Percentiles rank a stretch among this genome's conserved stretches.
phyloP scores from a whole-genome alignment of 2,113 vertebrate species.

The Lathamus discolor region DNA sequence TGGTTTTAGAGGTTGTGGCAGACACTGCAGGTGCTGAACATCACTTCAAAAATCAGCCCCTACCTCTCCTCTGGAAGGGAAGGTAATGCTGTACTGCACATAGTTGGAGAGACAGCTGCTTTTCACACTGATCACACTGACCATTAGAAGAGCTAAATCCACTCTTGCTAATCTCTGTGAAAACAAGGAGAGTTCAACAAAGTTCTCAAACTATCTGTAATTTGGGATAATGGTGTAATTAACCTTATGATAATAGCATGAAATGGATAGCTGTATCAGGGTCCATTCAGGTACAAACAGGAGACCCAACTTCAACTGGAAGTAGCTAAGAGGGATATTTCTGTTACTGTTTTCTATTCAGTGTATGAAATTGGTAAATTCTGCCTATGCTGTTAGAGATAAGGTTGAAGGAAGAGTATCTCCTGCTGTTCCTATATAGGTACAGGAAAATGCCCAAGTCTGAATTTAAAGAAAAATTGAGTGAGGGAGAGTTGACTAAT shows the following conservation, averaged over 20 bases:
- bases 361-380: background rate
- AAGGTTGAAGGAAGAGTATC: background rate
- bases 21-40: background rate
- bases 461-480: background rate
- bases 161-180: background rate
- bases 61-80: background rate
- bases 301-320: background rate
- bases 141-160: background rate
- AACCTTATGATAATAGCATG: background rate
- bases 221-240: background rate
- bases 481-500: background rate
- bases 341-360: background rate
- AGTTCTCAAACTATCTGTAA: background rate
- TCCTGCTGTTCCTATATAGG: background rate
- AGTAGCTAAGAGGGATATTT: background rate
- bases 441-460: background rate
- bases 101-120: background rate
- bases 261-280: background rate
- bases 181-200: background rate
- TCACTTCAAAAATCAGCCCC: background rate
- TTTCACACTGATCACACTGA: background rate
- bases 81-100: accelerated
- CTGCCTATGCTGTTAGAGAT: background rate
- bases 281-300: background rate
- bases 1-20: background rate